Evolutionary conservation across 2,888 invertebrate genomes (phyloP), one percentile per base, ranked within the genome.

Genomic region (Melieria picta): DNA sequence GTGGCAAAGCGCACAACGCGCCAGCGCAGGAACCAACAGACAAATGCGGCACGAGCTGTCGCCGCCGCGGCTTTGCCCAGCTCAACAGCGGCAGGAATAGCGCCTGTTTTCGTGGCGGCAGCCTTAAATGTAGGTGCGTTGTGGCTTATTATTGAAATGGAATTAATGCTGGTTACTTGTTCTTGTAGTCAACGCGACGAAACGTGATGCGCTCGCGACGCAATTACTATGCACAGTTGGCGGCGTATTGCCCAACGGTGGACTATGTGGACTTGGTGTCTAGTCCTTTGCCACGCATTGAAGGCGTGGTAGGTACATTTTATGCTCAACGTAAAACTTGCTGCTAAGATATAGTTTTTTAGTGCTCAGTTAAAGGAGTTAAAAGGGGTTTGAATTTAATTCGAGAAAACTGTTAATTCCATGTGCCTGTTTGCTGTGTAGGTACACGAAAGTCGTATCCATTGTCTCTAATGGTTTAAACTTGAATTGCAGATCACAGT

Each of bases 261-360:
- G 84, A 79, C 30, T 74, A 69, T 10, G 75, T 85, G 4, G 84
- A 85, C 73, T 73, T 84, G 65, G 75, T 80, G 0, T 77, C 83
- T 0, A 80, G 80, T 57, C 80, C 82, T 3, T 4, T 77, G 43
- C 82, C 81, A 0, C 77, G 75, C 7, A 73, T 84, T 0, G 79
- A 81, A 45, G 84, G 82, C 3, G 78, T 81, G 60, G 82, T 83
- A 76, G 78, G 80, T 77, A 30, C 3, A 30, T 30, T 30, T 30
- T 30, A 30, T 30, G 2, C 30, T 30, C 30, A 10, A 63, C 63
- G 7, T 48, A 60, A 9, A 60, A 13, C 2, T 52, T 11, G 11
- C 7, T 30, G 30, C 30, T 30, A 30, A 30, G 30, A 30, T 30
- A 1, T 30, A 30, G 30, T 3, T 30, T 30, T 30, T 3, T 30